Conservation (phyloP, 2,888 invertebrate genomes). For the Spialia ferax region DNA sequence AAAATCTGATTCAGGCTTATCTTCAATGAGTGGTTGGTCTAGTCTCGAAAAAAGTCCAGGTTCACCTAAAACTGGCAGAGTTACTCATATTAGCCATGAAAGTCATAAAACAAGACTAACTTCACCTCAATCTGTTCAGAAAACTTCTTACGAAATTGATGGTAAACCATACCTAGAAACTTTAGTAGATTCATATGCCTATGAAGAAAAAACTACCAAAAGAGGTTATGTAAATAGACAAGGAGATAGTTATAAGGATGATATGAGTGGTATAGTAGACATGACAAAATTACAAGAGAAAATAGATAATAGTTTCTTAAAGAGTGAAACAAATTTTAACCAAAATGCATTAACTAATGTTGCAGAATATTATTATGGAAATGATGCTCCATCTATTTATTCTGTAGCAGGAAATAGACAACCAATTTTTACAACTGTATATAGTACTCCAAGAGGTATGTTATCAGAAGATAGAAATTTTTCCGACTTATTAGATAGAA, state of each 20-base stretch:
- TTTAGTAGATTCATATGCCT: slow-evolving; percentile 83
- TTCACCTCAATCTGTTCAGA: slow-evolving; percentile 75
- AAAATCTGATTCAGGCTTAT: slow-evolving; percentile 95
- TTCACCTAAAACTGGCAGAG: slow-evolving; percentile 89
- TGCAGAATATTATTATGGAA: slow-evolving; percentile 76
- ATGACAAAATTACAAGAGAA: slow-evolving; percentile 67
- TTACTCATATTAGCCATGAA: slow-evolving; percentile 71
- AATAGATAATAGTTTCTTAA: slow-evolving; percentile 63
- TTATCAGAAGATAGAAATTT: slow-evolving; percentile 88
- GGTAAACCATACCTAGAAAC: slow-evolving; percentile 85
- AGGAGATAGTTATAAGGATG: slow-evolving; percentile 62
- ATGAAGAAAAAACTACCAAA: slow-evolving; percentile 66
- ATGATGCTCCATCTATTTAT: slow-evolving; percentile 90
- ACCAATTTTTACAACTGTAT: slow-evolving; percentile 91
- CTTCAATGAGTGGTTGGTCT: slow-evolving; percentile 95
- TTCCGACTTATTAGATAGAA: slow-evolving; percentile 89
- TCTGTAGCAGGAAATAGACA: slow-evolving; percentile 92
- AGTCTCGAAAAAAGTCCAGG: slow-evolving; percentile 95
- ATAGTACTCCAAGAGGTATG: slow-evolving; percentile 89
- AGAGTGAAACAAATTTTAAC: slow-evolving; percentile 62
- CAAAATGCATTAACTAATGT: slow-evolving; percentile 70
- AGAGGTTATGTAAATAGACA: slow-evolving; percentile 67
- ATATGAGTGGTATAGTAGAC: slow-evolving; percentile 64
- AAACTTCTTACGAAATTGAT: slow-evolving; percentile 72
- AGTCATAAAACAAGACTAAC: slow-evolving; percentile 73